Conservation (phyloP, 2,888 invertebrate genomes). For the Drosophila nr. perissopoda region DNA sequence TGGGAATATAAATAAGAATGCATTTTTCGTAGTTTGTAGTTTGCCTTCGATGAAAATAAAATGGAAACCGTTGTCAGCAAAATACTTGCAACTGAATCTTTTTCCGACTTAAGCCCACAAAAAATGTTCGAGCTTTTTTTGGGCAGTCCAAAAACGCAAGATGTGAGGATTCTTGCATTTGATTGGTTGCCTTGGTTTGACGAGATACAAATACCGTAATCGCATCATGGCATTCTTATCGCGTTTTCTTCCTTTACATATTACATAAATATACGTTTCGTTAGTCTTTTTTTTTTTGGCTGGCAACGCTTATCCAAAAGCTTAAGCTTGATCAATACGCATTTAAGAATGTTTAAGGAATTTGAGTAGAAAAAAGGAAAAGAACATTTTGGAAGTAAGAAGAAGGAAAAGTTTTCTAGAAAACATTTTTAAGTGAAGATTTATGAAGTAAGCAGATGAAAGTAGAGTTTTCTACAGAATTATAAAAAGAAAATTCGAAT, state of each 20-base stretch:
- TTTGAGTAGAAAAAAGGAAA: background rate
- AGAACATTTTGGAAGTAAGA: background rate
- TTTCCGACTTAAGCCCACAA: constrained; percentile 34
- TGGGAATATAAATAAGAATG: constrained; percentile 40
- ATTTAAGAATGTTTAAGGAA: background rate
- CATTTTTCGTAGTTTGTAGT: constrained; percentile 43
- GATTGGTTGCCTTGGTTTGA: constrained; percentile 1
- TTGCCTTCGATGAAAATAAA: constrained; percentile 23
- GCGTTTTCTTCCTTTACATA: background rate
- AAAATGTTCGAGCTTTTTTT: constrained; percentile 41
- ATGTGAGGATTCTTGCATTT: constrained; percentile 21
- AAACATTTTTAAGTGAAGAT: too few species aligned
- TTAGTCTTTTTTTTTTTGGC: background rate
- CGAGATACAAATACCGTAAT: constrained; percentile 22
- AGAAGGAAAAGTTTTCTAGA: background rate
- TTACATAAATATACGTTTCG: background rate
- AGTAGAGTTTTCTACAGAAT: background rate
- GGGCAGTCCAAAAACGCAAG: background rate
- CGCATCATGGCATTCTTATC: constrained; percentile 22
- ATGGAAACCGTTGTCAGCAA: constrained; percentile 35
- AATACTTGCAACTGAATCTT: constrained; percentile 26
- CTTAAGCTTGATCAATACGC: background rate
- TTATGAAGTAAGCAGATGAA: background rate
- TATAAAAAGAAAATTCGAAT: background rate
- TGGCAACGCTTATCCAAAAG: background rate